phyloP scores from a whole-genome alignment of 2,113 vertebrate genomes.

The Xiphias gladius region DNA sequence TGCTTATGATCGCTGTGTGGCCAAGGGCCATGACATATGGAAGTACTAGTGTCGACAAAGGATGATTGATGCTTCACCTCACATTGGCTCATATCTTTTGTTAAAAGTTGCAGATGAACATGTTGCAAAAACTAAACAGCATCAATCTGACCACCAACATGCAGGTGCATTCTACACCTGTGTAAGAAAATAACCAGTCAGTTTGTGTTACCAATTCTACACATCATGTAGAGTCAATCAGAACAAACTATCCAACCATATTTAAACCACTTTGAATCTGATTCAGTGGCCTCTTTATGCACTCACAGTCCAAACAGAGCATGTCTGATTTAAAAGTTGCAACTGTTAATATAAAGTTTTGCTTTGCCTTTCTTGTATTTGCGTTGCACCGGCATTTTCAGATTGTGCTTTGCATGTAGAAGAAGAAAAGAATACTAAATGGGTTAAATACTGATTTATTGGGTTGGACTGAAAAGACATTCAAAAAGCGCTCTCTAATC shows the following conservation, averaged over 20 bases:
- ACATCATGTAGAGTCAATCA: no score
- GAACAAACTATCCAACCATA: no score
- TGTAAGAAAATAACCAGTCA: not conserved
- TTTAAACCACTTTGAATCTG: not conserved
- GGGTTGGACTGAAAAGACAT: no score
- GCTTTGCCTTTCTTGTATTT: not conserved
- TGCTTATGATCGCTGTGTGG: not conserved
- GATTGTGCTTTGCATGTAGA: no score
- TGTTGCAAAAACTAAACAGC: not conserved
- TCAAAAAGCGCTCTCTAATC: not conserved
- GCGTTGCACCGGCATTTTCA: not conserved
- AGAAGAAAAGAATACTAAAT: not conserved
- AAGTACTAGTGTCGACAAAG: conserved; percentile 7
- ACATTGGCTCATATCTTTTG: conserved; percentile 8
- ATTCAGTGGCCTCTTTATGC: no score
- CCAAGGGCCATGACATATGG: not conserved
- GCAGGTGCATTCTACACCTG: not conserved
- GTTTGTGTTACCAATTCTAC: no score
- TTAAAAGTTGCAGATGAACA: conserved; percentile 13
- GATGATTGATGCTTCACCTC: not conserved
- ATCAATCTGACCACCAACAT: not conserved
- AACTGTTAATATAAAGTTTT: not conserved
- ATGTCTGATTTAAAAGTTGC: not conserved
- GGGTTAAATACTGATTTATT: not conserved
- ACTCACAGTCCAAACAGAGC: not conserved